Percentiles rank a stretch among this genome's conserved stretches.
These are phyloP conservation scores for Hipparchia semele DNA, from an alignment of 2,888 invertebrate species.

Conservation along the genomic window DNA sequence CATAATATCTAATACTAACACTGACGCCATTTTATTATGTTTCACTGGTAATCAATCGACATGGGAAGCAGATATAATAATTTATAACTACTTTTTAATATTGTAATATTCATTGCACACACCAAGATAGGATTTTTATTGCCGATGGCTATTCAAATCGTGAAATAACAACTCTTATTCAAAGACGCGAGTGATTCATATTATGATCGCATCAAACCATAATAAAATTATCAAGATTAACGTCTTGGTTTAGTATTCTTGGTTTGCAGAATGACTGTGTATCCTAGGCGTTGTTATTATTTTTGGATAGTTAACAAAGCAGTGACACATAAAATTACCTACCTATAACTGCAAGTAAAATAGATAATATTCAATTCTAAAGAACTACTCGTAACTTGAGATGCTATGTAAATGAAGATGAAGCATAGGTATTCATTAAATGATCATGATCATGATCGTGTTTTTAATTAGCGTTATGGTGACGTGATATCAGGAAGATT, in stretches of 20 bases:
- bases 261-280: not conserved
- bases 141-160: not conserved
- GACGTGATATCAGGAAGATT: conserved; percentile 17
- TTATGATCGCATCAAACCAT: conserved; percentile 8
- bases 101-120: not conserved
- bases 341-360: no score
- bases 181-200: not conserved
- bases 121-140: not conserved
- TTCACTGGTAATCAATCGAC: no score
- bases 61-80: no score
- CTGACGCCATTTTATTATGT: no score
- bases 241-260: conserved; percentile 5
- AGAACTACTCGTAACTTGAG: no score
- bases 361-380: no score
- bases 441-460: not conserved
- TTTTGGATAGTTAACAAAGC: no score
- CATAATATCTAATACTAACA: no score
- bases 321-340: no score
- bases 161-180: not conserved
- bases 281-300: not conserved
- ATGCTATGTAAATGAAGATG: no score
- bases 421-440: not conserved
- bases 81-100: no score
- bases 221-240: conserved; percentile 2
- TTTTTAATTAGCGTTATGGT: not conserved